A percentile compares a stretch with the other conserved stretches of the same genome.
phyloP scores from a whole-genome alignment of 2,113 vertebrate genomes.

The Stegostoma tigrinum region DNA sequence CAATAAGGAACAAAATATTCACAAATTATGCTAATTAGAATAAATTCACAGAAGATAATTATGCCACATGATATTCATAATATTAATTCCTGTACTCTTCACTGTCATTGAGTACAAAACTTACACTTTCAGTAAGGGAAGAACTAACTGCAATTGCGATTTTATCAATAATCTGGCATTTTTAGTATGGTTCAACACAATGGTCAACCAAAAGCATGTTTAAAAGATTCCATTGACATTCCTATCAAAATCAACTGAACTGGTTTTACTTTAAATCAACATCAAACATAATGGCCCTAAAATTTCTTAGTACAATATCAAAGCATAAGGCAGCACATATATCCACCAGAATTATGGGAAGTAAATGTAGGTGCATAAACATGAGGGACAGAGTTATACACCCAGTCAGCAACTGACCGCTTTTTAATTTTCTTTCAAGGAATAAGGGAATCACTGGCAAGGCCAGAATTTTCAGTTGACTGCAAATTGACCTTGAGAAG shows the following conservation, averaged over 20 bases:
- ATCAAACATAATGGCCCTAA: background rate
- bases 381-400: background rate
- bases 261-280: background rate
- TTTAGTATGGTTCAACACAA: background rate
- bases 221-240: background rate
- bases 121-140: background rate
- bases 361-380: background rate
- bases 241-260: background rate
- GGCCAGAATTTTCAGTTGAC: too few species aligned
- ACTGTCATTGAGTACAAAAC: background rate
- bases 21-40: slow-evolving; percentile 20
- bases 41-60: background rate
- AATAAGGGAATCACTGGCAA: too few species aligned
- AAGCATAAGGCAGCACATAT: background rate
- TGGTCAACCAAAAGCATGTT: background rate
- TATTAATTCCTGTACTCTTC: background rate
- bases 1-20: background rate
- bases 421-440: too few species aligned
- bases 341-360: background rate
- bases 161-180: background rate
- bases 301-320: background rate
- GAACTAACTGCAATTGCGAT: background rate
- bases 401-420: too few species aligned
- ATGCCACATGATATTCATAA: background rate
- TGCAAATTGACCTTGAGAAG: too few species aligned